Percentiles rank a stretch among this genome's conserved stretches.
Conservation (phyloP, 2,797 vertebrate genomes). For the Telmatherina bonti region DNA sequence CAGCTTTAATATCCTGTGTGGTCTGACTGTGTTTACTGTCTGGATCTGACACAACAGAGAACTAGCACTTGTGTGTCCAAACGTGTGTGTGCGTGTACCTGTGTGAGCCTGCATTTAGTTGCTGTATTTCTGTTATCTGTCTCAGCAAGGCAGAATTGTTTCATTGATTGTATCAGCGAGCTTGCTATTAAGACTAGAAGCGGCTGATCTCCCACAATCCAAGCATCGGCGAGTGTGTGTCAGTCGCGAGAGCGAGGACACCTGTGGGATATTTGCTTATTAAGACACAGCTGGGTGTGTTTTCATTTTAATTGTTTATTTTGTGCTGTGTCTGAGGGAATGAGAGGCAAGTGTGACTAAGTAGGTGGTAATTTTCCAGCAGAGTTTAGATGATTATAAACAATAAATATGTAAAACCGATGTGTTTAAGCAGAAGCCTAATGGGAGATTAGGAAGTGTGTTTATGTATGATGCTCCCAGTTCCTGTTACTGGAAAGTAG, state of each 20-base stretch:
- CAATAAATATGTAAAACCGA: conserved; percentile 14
- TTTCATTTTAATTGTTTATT: conserved; percentile 54
- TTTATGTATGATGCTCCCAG: conserved; percentile 7
- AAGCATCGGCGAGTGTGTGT: conserved; percentile 15
- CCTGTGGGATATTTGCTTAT: conserved; percentile 52
- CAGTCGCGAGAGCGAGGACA: conserved; percentile 31
- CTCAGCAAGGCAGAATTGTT: conserved; percentile 48
- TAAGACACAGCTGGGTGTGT: conserved; percentile 45
- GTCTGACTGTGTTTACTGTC: conserved; percentile 45
- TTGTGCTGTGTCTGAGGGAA: conserved; percentile 34
- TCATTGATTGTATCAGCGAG: conserved; percentile 58
- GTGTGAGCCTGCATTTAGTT: conserved; percentile 42
- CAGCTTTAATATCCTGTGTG: conserved; percentile 75
- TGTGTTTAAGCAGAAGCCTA: conserved; percentile 8
- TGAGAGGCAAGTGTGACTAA: conserved; percentile 22
- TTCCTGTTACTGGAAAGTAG: conserved; percentile 21
- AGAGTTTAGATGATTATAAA: conserved; percentile 16
- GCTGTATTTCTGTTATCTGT: conserved; percentile 40
- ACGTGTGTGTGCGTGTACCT: conserved; percentile 4
- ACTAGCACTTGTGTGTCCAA: background rate
- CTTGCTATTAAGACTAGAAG: conserved; percentile 41
- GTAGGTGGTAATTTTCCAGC: conserved; percentile 25
- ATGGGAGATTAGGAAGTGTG: conserved; percentile 1
- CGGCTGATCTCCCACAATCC: conserved; percentile 1
- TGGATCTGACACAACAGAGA: conserved; percentile 20